Evolutionary conservation across 2,888 invertebrate species (phyloP), one percentile per base, ranked within the genome.

Genomic region (Dysmachus trigonus): DNA sequence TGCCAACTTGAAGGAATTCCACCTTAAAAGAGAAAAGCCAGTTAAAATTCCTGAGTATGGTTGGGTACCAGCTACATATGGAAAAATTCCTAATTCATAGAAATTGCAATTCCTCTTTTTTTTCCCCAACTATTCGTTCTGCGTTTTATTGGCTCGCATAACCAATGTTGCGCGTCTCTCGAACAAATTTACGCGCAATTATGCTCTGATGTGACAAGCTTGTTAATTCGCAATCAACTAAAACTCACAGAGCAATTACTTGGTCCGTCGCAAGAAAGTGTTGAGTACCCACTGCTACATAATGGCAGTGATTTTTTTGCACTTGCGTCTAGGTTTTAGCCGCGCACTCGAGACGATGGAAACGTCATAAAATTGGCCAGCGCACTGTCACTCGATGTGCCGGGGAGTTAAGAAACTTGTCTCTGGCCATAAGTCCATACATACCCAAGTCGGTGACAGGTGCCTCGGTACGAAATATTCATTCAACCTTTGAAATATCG

Each of bases 171-270:
- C 47, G 83, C 41, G 83, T 83, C 83, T 72, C 30, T 83, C 72
- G 72, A 72, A 83, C 83, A 85, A 85, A 85, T 85, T 85, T 85
- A 85, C 85, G 85, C 85, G 85, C 74, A 85, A 85, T 85, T 85
- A 85, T 85, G 74, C 51, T 74, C 85, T 51, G 74, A 85, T 85
- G 85, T 85, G 85, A 85, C 74, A 85, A 85, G 85, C 74, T 74
- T 85, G 85, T 74, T 85, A 85, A 85, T 74, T 85, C 85, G 83
- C 47, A 83, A 83, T 83, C 83, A 72, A 22, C 72, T 72, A 41
- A 83, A 83, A 41, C 83, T 41, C 72, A 62, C 22, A 18, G n/a
- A 38, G 72, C 83, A 83, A 83, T 83, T 72, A 83, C 33, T 41
- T 18, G 27, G 71, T 15, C 72, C 27, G 38, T 8, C 31, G 15